Evolutionary conservation across 2,888 invertebrate species (phyloP).

Genomic region (Amiota mariae): DNA sequence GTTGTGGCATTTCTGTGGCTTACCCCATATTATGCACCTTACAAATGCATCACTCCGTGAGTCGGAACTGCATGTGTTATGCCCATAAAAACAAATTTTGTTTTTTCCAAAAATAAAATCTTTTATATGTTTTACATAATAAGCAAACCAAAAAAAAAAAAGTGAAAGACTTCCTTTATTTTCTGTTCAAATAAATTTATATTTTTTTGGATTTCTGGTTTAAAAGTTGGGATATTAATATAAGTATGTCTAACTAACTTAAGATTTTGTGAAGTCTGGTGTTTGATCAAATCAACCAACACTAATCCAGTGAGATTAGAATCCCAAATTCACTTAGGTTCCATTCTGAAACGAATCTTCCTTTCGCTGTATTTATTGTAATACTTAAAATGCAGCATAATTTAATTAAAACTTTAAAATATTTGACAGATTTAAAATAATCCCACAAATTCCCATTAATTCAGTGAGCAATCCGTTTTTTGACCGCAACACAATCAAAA

Average conservation of each 20-base stretch:
- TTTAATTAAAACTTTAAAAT: conserved; percentile 69
- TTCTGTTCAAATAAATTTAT: too few species aligned
- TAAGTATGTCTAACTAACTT: too few species aligned
- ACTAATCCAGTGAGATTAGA: too few species aligned
- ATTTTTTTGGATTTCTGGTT: too few species aligned
- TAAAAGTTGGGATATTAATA: too few species aligned
- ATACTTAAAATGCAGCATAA: conserved; percentile 57
- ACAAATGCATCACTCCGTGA: neutral
- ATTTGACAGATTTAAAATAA: conserved; percentile 67
- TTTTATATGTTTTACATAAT: too few species aligned
- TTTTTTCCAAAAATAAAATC: neutral
- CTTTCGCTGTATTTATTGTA: neutral
- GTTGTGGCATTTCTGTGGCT: conserved; percentile 55
- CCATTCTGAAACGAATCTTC: too few species aligned
- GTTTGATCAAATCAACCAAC: too few species aligned
- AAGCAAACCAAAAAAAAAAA: too few species aligned
- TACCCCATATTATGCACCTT: conserved; percentile 43
- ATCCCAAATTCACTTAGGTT: too few species aligned
- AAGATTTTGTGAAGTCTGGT: too few species aligned
- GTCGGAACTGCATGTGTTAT: neutral
- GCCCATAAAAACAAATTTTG: neutral
- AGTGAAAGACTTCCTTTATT: too few species aligned
- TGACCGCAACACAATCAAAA: conserved; percentile 70
- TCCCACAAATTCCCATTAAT: conserved; percentile 69
- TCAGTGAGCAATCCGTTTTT: conserved; percentile 65